Evolutionary conservation across 2,888 invertebrate genomes (phyloP), one percentile per base, ranked within the genome.

Genomic region (Drosophila robusta): DNA sequence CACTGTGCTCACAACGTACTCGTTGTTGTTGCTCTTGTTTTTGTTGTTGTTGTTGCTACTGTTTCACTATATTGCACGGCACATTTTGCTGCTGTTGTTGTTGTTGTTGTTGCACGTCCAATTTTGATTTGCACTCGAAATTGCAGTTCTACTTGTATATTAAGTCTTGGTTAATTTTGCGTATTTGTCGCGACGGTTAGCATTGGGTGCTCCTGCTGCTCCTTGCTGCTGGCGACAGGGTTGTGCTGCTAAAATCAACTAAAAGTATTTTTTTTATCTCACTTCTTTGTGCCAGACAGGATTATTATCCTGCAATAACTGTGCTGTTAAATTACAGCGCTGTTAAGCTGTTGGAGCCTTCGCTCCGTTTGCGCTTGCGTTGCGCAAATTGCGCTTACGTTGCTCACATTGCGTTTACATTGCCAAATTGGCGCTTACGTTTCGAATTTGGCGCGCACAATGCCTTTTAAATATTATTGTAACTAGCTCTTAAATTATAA

Each of bases 211-310:
- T 75, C 54, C 70, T 75, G 47, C 78, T 78, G 61, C 60, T 74
- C 69, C 75, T 79, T 78, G 61, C 54, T 74, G 69, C 75, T 79
- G 62, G 69, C 80, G 84, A 80, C 80, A 84, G 75, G 84, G 75
- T 83, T 78, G 80, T 81, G 66, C 84, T 81, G 72, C 80, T 83
- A 72, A 83, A 78, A 78, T 84, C 84, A 81, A 81, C 81, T 81
- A 80, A 81, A 83, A 80, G 75, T 66, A 66, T 78, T 66, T 75
- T 55, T 66, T 56, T 56, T 12, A 34, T 34, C 12, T 12, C 12
- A 1, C 5, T 18, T 24, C 5, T 12, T 3, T 12, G 34, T 34
- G 55, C 29, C 56, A 45, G 50, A 39, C 67, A 74, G 78, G 74
- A 78, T 75, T 64, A 50, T 80, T 29, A 72, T 81, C 81, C 79